A percentile compares a stretch with the other conserved stretches of the same genome.
phyloP scores from a whole-genome alignment of 2,113 vertebrate genomes.

The Saguinus imperator region DNA sequence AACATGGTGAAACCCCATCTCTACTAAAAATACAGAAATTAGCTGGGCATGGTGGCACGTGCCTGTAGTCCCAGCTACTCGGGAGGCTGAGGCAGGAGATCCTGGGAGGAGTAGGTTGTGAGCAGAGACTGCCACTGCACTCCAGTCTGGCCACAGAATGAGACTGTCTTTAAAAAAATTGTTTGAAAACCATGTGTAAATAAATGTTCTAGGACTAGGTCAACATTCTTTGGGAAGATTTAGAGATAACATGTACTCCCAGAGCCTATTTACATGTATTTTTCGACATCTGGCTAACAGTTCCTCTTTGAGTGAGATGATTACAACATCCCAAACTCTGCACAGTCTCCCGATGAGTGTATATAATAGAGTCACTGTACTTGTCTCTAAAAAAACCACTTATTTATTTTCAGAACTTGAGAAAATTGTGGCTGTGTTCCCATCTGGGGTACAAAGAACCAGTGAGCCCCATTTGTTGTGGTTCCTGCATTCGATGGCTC shows the following conservation, averaged over 20 bases:
- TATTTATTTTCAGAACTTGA: slow-evolving; percentile 65
- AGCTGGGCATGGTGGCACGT: no score
- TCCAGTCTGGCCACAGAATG: no score
- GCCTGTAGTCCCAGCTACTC: no score
- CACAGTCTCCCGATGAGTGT: slow-evolving; percentile 55
- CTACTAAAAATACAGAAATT: no score
- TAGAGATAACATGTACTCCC: slow-evolving; percentile 40
- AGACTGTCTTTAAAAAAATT: neutral
- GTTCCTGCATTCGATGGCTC: neutral
- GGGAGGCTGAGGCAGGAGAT: no score
- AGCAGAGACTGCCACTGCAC: no score
- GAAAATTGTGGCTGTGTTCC: slow-evolving; percentile 55
- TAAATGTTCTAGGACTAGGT: slow-evolving; percentile 26
- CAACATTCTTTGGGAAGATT: slow-evolving; percentile 54
- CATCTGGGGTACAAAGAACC: slow-evolving; percentile 62
- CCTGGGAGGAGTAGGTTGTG: no score
- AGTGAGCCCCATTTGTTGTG: slow-evolving; percentile 49
- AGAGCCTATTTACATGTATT: slow-evolving; percentile 64
- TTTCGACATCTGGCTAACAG: slow-evolving; percentile 67
- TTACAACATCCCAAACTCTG: slow-evolving; percentile 61
- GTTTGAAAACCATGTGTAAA: slow-evolving; percentile 53
- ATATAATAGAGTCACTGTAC: slow-evolving; percentile 72
- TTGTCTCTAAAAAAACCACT: slow-evolving; percentile 65
- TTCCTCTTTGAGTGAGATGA: slow-evolving; percentile 64
- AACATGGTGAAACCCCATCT: no score